Conservation (phyloP, 2,797 vertebrate species). For the Megalops cyprinoides region DNA sequence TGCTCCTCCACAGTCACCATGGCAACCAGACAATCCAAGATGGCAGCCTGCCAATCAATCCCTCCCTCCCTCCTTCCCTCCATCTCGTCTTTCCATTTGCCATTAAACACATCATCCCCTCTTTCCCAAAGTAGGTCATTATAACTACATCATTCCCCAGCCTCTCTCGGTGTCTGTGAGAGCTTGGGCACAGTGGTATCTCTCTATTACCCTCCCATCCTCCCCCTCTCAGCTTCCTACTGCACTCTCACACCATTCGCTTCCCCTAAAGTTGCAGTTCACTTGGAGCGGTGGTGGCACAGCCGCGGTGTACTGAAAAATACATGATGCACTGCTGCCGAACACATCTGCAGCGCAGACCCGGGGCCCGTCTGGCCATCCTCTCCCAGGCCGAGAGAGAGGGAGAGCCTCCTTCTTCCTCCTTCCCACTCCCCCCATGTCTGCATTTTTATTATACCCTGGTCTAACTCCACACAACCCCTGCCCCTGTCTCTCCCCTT, state of each 20-base stretch:
- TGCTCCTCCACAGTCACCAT: constrained; percentile 42
- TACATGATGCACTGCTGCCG: constrained; percentile 24
- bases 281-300: constrained; percentile 35
- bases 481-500: constrained; percentile 20
- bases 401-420: neutral
- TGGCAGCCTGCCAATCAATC: constrained; percentile 47
- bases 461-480: neutral
- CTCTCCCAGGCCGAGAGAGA: no score
- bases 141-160: constrained; percentile 40
- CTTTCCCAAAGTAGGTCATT: constrained; percentile 56
- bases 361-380: constrained; percentile 28
- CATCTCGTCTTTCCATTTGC: neutral
- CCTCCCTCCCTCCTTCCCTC: constrained; percentile 22
- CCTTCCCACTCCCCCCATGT: neutral
- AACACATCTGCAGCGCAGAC: constrained; percentile 13
- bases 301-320: constrained; percentile 43
- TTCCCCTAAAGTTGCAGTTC: constrained; percentile 34
- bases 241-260: constrained; percentile 34
- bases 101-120: constrained; percentile 51
- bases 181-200: constrained; percentile 21
- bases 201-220: constrained; percentile 23
- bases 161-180: constrained; percentile 32
- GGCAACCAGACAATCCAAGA: constrained; percentile 53
- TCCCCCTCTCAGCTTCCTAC: constrained; percentile 25
- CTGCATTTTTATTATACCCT: neutral